phyloP scores from a whole-genome alignment of 2,113 vertebrate species.

The Jacana jacana region DNA sequence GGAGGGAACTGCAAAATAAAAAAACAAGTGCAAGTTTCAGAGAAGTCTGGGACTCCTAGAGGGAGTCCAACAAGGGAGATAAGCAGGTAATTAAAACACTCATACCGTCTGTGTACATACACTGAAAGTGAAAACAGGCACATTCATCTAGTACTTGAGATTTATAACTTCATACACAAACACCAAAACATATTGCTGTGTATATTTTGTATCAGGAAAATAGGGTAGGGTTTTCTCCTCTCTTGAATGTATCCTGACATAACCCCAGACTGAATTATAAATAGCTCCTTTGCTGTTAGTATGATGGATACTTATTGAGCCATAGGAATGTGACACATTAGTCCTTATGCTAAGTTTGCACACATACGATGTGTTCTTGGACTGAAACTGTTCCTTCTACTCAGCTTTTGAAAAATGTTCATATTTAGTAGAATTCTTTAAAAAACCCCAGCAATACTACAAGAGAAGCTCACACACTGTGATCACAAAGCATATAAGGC shows the following conservation, averaged over 20 bases:
- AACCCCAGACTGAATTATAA: not conserved
- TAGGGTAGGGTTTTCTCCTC: not conserved
- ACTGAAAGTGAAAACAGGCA: not conserved
- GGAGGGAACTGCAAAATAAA: conserved; percentile 87
- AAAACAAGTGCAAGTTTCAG: not conserved
- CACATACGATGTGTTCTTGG: not conserved
- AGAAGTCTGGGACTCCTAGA: not conserved
- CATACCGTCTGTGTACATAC: not conserved
- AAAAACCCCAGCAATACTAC: not conserved
- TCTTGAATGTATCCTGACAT: not conserved
- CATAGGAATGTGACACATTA: not conserved
- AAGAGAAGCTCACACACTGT: not conserved
- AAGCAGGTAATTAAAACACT: not conserved
- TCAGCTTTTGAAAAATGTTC: not conserved
- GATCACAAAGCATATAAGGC: not conserved
- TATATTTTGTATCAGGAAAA: not conserved
- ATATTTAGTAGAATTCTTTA: not conserved
- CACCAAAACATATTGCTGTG: not conserved
- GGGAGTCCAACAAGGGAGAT: not conserved
- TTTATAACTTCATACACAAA: not conserved
- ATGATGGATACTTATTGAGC: not conserved
- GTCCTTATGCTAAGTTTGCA: not conserved
- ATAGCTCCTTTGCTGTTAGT: not conserved
- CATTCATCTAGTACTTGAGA: not conserved
- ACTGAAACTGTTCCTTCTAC: not conserved